A percentile compares a stretch with the other conserved stretches of the same genome.
These are phyloP conservation scores for Pantherophis vulpinus DNA, from an alignment of 2,797 vertebrate genomes.

Conservation along the genomic window DNA sequence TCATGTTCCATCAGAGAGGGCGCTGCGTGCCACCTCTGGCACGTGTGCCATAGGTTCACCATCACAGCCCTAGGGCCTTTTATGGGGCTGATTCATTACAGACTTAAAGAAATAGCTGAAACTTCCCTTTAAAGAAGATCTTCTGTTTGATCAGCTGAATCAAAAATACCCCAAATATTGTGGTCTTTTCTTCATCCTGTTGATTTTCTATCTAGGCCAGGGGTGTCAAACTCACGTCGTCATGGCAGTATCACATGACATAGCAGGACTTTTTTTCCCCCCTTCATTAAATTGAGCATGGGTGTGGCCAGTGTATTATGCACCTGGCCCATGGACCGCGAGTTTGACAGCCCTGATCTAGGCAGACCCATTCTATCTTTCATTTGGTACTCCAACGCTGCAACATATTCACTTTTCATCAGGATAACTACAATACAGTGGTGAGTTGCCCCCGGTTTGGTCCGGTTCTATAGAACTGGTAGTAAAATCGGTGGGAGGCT, in stretches of 20 bases:
- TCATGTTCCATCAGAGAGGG: too few species aligned
- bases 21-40: too few species aligned
- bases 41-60: too few species aligned
- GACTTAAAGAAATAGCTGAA: background rate
- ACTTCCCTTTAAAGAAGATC: background rate
- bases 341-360: background rate
- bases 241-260: too few species aligned
- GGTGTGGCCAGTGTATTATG: rapidly evolving
- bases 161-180: background rate
- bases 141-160: background rate
- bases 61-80: background rate
- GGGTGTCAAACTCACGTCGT: too few species aligned
- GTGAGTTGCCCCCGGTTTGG: too few species aligned
- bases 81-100: background rate
- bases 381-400: background rate
- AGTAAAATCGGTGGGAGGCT: too few species aligned
- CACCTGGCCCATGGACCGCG: too few species aligned
- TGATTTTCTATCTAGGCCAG: background rate
- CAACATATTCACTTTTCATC: background rate
- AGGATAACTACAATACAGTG: background rate
- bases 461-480: too few species aligned
- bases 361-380: background rate
- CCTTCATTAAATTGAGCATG: too few species aligned
- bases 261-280: too few species aligned
- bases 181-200: background rate